Evolutionary conservation across 2,888 invertebrate species (phyloP).

Genomic region (Orchesella flavescens): DNA sequence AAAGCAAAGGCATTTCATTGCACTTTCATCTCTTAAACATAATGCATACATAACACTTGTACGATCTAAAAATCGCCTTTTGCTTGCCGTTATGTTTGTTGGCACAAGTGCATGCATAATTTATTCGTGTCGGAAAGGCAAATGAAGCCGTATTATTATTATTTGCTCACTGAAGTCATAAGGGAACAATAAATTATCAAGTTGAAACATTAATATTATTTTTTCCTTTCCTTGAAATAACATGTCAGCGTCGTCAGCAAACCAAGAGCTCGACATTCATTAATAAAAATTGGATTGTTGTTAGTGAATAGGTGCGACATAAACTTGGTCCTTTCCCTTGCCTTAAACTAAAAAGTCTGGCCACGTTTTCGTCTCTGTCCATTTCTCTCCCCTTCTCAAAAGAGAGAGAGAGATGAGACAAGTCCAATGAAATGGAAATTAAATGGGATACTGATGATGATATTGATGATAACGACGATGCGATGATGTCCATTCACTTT

Average conservation of each 20-base stretch:
- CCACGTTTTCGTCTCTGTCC: background rate
- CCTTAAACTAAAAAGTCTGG: conserved; percentile 12
- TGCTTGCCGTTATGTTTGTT: too few species aligned
- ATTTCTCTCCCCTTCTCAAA: background rate
- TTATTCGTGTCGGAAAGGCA: background rate
- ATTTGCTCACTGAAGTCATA: background rate
- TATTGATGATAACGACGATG: background rate
- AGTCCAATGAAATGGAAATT: conserved; percentile 27
- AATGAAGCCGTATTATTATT: background rate
- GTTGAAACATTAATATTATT: background rate
- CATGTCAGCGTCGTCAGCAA: background rate
- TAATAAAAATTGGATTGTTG: too few species aligned
- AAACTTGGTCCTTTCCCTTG: background rate
- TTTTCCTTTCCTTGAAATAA: background rate
- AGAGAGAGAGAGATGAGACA: background rate
- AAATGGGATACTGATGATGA: conserved; percentile 10
- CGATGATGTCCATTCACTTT: conserved; percentile 30
- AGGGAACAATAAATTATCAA: conserved; percentile 3
- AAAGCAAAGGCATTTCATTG: too few species aligned
- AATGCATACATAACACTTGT: too few species aligned
- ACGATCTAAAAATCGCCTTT: too few species aligned
- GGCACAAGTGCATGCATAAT: background rate
- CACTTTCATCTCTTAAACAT: too few species aligned
- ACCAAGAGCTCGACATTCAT: too few species aligned
- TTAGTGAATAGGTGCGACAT: too few species aligned